A percentile compares a stretch with the other conserved stretches of the same genome.
Conservation (phyloP, 1,140 invertebrate species). For the Listronotus bonariensis region DNA sequence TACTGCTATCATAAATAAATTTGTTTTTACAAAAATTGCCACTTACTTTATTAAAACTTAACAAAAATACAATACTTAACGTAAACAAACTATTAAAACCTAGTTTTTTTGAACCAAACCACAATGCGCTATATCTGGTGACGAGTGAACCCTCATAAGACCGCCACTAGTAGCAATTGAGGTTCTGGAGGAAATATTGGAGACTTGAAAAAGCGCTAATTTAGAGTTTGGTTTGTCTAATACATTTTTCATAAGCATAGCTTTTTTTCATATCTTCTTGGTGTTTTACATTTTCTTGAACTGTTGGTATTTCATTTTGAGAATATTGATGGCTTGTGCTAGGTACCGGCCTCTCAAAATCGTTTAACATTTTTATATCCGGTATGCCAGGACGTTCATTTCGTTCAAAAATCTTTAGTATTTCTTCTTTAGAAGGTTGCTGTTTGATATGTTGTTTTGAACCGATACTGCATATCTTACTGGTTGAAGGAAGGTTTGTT, state of each 20-base stretch:
- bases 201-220: slow-evolving; percentile 39
- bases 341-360: slow-evolving; percentile 9
- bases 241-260: slow-evolving; percentile 20
- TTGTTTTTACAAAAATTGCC: neutral
- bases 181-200: slow-evolving; percentile 23
- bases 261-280: slow-evolving; percentile 6
- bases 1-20: too few species aligned
- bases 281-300: slow-evolving; percentile 4
- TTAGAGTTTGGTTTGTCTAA: slow-evolving; percentile 28
- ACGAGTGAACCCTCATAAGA: slow-evolving; percentile 28
- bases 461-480: slow-evolving; percentile 1
- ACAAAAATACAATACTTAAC: slow-evolving; percentile 10
- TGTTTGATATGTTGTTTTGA: neutral
- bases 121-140: slow-evolving; percentile 28
- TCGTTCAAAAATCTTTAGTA: slow-evolving; percentile 46
- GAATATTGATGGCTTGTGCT: slow-evolving; percentile 2
- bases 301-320: neutral
- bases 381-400: slow-evolving; percentile 38
- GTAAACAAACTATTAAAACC: slow-evolving; percentile 2
- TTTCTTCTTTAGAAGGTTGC: slow-evolving; percentile 19
- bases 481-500: slow-evolving; percentile 14
- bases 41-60: slow-evolving; percentile 14
- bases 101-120: slow-evolving; percentile 1
- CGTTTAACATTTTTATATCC: slow-evolving; percentile 33
- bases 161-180: slow-evolving; percentile 11